Evolutionary conservation across 2,888 invertebrate species (phyloP).

Genomic region (Cantharis nigra): DNA sequence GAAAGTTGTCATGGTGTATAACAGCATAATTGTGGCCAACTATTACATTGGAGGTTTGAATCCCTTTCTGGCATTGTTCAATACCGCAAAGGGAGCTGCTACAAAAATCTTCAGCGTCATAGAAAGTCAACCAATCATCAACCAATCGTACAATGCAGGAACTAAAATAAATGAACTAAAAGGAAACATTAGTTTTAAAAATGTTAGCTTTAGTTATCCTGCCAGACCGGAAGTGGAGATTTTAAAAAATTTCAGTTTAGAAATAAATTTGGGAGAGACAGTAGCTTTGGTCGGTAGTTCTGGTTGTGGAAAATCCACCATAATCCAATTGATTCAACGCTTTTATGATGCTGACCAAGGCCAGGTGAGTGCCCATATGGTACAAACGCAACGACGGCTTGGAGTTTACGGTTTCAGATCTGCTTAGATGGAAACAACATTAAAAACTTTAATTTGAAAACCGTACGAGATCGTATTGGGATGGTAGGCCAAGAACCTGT

Average conservation of each 20-base stretch:
- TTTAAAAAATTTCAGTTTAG: conserved; percentile 67
- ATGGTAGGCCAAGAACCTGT: conserved; percentile 91
- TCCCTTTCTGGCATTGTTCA: neutral
- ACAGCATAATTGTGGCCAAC: neutral
- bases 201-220: neutral
- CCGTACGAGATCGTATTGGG: conserved; percentile 82
- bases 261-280: conserved; percentile 71
- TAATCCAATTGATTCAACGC: conserved; percentile 72
- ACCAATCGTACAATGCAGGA: conserved; percentile 55
- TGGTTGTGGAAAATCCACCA: conserved; percentile 80
- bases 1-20: neutral
- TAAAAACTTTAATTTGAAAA: conserved; percentile 74
- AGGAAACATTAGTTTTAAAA: neutral
- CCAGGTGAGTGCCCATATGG: conserved; percentile 57
- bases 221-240: conserved; percentile 46
- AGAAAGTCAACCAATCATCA: neutral
- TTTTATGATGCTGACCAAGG: conserved; percentile 73
- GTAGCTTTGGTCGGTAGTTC: conserved; percentile 75
- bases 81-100: neutral
- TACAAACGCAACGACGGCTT: neutral
- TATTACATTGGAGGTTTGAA: no score
- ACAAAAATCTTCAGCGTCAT: neutral
- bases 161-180: conserved; percentile 39
- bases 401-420: conserved; percentile 49
- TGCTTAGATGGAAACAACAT: conserved; percentile 70